Base-by-base conservation (phyloP, 2,888 invertebrate species). In the Andrena trimmerana region DNA sequence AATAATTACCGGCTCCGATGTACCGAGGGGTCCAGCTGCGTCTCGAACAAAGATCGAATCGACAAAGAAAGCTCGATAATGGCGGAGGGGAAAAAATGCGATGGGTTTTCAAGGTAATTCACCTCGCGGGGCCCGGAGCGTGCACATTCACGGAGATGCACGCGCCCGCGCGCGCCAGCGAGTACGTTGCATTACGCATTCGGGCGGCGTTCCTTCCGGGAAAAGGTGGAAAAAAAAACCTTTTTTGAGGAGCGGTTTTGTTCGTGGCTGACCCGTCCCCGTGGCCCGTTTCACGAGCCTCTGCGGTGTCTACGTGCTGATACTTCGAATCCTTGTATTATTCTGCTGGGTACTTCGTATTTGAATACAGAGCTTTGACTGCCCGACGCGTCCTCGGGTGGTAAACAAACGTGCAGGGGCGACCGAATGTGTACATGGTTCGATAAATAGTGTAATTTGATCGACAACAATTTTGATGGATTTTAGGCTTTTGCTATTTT, bases 151-250 rank as follows among this genome's bases (percentile, higher is more conserved):
- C 73, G 70, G 63, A 63, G 78, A 73, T 77, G 80, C 80, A 66
- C 54, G 81, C 60, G 62, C 72, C 69, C 48, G 20, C 42, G 42
- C 42, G 42, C 42, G 5, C 54, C 50, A 69, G 63, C 52, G 54
- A 67, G 69, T 76, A 77, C 74, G 54, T 69, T 63, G 33, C 71
- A 86, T 88, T 88, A 81, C 62, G 81, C 74, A 88, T 87, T 87
- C 89, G 74, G 13, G 13, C 60, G 65, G 68, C 82, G 87, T 83
- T 84, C 36, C 78, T 86, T 87, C 86, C 86, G 82, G 84, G 80
- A 84, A 84, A 86, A 84, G 52, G 68, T 72, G 71, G 62, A 73
- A 68, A 78, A 85, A 78, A 86, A 84, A 69, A 67, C 59, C 59
- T 0, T 36, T 68, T 65, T 80, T 54, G 33, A 83, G 69, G 63